Evolutionary conservation across 1,140 invertebrate genomes (phyloP).

Genomic region (Mercenaria mercenaria): DNA sequence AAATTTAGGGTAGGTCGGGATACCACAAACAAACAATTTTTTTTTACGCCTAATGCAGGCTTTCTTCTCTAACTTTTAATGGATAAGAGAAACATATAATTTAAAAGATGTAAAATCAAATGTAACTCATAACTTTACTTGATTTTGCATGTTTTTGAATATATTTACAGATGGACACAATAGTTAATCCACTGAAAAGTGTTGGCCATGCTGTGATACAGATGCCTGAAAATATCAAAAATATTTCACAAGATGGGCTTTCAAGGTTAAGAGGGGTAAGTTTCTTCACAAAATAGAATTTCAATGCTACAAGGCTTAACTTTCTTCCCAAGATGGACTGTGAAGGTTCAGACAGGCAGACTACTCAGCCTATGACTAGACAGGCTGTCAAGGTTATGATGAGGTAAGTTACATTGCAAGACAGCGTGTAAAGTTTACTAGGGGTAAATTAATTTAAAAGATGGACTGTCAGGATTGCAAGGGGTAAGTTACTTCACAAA

Average conservation of each 20-base stretch:
- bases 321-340: background rate
- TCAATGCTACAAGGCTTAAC: background rate
- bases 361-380: too few relatives aligned
- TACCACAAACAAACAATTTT: too few relatives aligned
- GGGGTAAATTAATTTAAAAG: background rate
- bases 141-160: too few relatives aligned
- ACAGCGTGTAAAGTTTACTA: too few relatives aligned
- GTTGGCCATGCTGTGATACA: conserved; percentile 88
- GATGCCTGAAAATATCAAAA: conserved; percentile 93
- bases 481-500: background rate
- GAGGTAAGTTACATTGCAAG: too few relatives aligned
- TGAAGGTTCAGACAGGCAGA: background rate
- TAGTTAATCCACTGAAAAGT: conserved; percentile 93
- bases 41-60: too few relatives aligned
- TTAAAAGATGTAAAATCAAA: too few relatives aligned
- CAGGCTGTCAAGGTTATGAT: background rate
- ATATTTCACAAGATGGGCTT: conserved; percentile 86
- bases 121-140: too few relatives aligned
- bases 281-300: background rate
- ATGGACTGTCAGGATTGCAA: background rate
- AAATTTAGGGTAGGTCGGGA: too few relatives aligned
- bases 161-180: conserved; percentile 83
- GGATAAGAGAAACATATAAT: too few relatives aligned
- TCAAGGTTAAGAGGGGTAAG: conserved; percentile 51
- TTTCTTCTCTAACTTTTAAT: too few relatives aligned